Percentiles rank a stretch among this genome's conserved stretches.
Conservation (phyloP, 2,113 vertebrate species). For the Neoarius graeffei region DNA sequence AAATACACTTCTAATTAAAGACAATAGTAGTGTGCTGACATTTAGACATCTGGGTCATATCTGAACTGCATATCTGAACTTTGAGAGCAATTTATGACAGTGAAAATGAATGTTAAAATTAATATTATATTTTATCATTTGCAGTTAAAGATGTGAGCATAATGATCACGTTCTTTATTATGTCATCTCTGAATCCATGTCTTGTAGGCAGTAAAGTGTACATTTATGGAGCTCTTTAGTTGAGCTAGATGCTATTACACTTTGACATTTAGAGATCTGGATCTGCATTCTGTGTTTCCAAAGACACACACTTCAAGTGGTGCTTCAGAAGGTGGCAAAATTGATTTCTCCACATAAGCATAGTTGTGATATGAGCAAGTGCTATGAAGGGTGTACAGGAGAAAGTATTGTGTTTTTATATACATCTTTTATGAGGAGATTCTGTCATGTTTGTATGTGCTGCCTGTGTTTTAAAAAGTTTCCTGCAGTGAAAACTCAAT, state of each 20-base stretch:
- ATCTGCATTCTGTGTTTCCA: slow-evolving; percentile 62
- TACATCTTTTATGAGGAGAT: too few relatives aligned
- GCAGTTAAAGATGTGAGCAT: slow-evolving; percentile 66
- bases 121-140: slow-evolving; percentile 67
- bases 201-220: slow-evolving; percentile 66
- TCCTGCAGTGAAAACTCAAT: not conserved
- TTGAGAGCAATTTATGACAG: slow-evolving; percentile 22
- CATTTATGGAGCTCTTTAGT: slow-evolving; percentile 62
- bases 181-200: slow-evolving; percentile 70
- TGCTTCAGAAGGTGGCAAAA: slow-evolving; percentile 71
- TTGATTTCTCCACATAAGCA: slow-evolving; percentile 62
- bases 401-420: not conserved
- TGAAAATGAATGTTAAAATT: not conserved
- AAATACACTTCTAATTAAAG: not conserved
- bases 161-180: slow-evolving; percentile 60
- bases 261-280: slow-evolving; percentile 69
- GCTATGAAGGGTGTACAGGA: not conserved
- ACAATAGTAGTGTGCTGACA: slow-evolving; percentile 5
- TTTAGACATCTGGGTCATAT: slow-evolving; percentile 16
- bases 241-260: slow-evolving; percentile 67
- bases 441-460: not conserved
- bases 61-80: slow-evolving; percentile 12
- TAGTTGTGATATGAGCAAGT: slow-evolving; percentile 65
- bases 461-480: not conserved
- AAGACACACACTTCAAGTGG: slow-evolving; percentile 67